Conservation (phyloP, 2,797 vertebrate species). For the Calcarius lapponicus region DNA sequence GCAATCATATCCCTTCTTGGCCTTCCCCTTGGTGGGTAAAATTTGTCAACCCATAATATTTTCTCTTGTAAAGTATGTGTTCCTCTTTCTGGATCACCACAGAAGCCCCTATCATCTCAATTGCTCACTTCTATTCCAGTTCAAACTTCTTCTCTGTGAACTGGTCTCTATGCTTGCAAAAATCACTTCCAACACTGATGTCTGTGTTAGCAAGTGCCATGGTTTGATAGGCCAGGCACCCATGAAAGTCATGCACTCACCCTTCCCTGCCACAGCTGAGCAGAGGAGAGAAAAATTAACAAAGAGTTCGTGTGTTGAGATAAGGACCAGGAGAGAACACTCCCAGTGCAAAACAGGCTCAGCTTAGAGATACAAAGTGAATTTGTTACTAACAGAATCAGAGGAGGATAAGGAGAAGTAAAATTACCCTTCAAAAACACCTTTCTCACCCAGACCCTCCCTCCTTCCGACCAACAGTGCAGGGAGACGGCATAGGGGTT, state of each 20-base stretch:
- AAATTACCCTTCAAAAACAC: background rate
- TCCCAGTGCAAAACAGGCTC: background rate
- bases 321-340: background rate
- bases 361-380: background rate
- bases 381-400: background rate
- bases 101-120: background rate
- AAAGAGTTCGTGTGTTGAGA: background rate
- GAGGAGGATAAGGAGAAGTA: background rate
- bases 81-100: background rate
- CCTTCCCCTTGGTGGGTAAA: background rate
- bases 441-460: background rate
- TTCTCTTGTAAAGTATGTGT: background rate
- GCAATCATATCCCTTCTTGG: background rate
- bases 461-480: background rate
- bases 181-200: rapidly evolving
- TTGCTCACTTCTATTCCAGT: background rate
- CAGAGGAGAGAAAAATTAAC: background rate
- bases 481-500: background rate
- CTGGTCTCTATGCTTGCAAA: background rate
- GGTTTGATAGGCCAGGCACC: background rate
- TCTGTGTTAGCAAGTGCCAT: background rate
- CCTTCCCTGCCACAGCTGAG: background rate
- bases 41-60: background rate
- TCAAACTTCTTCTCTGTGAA: background rate
- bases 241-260: rapidly evolving